These are phyloP conservation scores for Yponomeuta cagnagella DNA, from an alignment of 2,888 invertebrate genomes.

Conservation along the genomic window DNA sequence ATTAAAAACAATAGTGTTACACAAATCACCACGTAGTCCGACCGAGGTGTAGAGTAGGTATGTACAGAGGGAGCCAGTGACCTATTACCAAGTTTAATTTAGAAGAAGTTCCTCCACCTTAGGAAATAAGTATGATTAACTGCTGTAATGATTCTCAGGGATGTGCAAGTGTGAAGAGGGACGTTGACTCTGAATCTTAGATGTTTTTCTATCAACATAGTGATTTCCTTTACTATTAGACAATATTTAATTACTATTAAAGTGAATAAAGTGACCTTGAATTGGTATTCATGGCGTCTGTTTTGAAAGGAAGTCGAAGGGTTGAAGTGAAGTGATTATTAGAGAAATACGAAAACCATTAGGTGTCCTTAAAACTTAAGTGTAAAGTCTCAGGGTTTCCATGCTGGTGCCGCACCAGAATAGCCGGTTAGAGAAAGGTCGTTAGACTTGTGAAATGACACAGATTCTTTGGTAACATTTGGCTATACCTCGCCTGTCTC, in stretches of 20 bases:
- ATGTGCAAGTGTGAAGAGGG: conserved; percentile 10
- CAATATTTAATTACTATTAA: neutral
- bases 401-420: conserved; percentile 72
- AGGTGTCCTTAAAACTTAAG: neutral
- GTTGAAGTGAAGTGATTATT: conserved; percentile 23
- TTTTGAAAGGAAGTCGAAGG: conserved; percentile 21
- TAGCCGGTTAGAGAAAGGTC: conserved; percentile 73
- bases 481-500: conserved; percentile 91
- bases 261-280: neutral
- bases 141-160: conserved; percentile 12
- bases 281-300: neutral
- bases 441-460: conserved; percentile 72
- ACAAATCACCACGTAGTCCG: conserved; percentile 47
- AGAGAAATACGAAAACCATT: conserved; percentile 5
- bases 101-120: conserved; percentile 68
- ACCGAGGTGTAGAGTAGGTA: conserved; percentile 36
- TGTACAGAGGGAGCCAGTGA: conserved; percentile 57
- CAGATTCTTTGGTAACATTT: conserved; percentile 61
- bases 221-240: neutral
- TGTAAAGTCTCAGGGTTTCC: conserved; percentile 39
- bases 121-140: conserved; percentile 40
- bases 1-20: conserved; percentile 35
- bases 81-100: conserved; percentile 61
- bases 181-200: neutral
- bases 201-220: neutral